Evolutionary conservation across 2,797 vertebrate species (phyloP), one percentile per base, ranked within the genome.

Genomic region (Sitta carolinensis): DNA sequence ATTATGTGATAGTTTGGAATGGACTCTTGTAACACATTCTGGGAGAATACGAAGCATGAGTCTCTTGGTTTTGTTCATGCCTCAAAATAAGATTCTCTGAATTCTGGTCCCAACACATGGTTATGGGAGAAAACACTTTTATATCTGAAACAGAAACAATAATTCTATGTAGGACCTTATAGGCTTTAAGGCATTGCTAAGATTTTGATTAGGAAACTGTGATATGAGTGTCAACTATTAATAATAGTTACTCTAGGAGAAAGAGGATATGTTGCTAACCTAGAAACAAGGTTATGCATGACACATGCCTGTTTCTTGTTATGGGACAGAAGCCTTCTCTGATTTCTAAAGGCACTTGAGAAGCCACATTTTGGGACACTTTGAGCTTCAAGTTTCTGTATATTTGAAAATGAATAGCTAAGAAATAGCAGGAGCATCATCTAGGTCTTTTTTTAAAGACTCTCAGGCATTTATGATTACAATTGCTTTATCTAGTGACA

Each of bases 401-500:
- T 45, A 14, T 75, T 67, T 74, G 61, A 58, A 90, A 61, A 61
- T 19, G 8, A 32, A 14, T 21, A 67, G 14, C n/a, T 61, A 40
- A 84, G 72, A 66, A 84, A 61, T 15, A 52, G 21, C 30, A 50
- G 55, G 17, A 59, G 10, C 0, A 3, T 36, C 4, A 72, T 18
- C 9, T 73, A 48, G 3, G 13, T 58, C 1, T 13, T 43, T 73
- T 72, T 87, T 36, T 1, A 21, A 59, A 40, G 45, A 40, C 23
- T 54, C 12, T 58, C 30, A 20, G 48, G 63, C 5, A 27, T 72
- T 70, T 81, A 16, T 48, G 30, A 32, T 34, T 69, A 57, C 74
- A 75, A 47, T 83, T 90, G 17, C 70, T 91, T 93, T 54, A 67
- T 89, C 92, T 95, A 55, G 58, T 92, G 94, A 54, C 68, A 79